A percentile compares a stretch with the other conserved stretches of the same genome.
phyloP scores from a whole-genome alignment of 2,113 vertebrate genomes.

The Arvicanthis niloticus region DNA sequence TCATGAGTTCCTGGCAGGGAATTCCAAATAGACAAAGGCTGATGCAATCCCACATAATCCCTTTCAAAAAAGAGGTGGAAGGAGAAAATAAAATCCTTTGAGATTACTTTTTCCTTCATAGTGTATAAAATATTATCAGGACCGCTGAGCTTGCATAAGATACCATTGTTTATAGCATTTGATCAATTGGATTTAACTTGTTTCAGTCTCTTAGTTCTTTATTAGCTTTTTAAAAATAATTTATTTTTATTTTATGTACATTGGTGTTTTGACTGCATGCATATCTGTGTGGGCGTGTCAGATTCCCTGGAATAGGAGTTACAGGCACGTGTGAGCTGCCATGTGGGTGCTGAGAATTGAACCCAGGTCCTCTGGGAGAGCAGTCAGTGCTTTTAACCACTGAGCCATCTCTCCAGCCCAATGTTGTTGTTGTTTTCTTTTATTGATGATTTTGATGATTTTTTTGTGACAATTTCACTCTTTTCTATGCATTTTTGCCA shows the following conservation, averaged over 20 bases:
- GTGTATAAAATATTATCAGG: neutral
- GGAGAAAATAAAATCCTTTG: neutral
- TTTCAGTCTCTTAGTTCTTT: neutral
- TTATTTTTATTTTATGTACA: no score
- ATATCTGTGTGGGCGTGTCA: no score
- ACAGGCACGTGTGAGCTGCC: no score
- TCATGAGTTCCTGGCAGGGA: neutral
- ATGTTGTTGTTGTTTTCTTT: no score
- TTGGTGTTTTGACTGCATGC: no score
- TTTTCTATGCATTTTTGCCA: neutral
- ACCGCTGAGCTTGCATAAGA: neutral
- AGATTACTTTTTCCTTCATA: neutral
- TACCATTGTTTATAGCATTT: neutral
- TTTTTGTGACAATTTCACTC: neutral
- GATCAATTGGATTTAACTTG: conserved; percentile 4
- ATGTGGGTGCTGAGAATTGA: no score
- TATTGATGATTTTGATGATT: no score
- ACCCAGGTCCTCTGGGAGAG: no score
- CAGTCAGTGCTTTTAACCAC: no score
- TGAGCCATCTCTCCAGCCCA: no score
- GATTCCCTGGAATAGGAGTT: no score
- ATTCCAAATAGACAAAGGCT: neutral
- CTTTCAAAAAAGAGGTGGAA: neutral
- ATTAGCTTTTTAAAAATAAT: neutral
- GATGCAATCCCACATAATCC: neutral